Percentiles rank a stretch among this genome's conserved stretches.
phyloP scores from a whole-genome alignment of 2,888 invertebrate species.

The Leucophenga montana region DNA sequence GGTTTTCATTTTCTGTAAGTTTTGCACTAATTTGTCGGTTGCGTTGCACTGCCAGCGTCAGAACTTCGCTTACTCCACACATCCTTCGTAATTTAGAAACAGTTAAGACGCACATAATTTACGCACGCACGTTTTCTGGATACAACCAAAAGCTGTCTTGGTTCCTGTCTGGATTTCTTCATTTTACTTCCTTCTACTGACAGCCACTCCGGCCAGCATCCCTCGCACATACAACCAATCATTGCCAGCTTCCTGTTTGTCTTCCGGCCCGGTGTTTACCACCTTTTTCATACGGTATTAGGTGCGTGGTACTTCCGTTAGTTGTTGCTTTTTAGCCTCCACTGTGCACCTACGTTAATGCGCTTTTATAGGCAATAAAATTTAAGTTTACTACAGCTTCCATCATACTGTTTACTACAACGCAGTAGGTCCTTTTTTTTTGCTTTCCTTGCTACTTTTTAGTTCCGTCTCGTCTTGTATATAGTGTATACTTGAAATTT shows the following conservation, averaged over 20 bases:
- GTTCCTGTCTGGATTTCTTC: neutral
- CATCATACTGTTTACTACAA: neutral
- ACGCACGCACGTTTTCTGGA: constrained; percentile 13
- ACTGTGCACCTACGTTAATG: constrained; percentile 55
- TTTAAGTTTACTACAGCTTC: constrained; percentile 55
- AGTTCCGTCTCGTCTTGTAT: neutral
- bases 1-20: no score
- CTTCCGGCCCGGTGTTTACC: no score
- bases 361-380: constrained; percentile 67
- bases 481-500: neutral
- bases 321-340: neutral
- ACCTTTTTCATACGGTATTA: neutral
- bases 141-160: neutral
- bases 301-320: neutral
- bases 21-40: constrained; percentile 8
- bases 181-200: neutral
- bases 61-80: neutral
- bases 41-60: neutral
- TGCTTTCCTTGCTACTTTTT: neutral
- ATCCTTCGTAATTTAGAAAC: constrained; percentile 10
- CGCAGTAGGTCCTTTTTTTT: neutral
- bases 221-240: no score
- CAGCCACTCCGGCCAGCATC: neutral
- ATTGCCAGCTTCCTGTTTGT: constrained; percentile 7
- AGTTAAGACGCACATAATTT: constrained; percentile 17